A percentile compares a stretch with the other conserved stretches of the same genome.
These are phyloP conservation scores for Orthosia incerta DNA, from an alignment of 2,888 invertebrate species.

Conservation along the genomic window DNA sequence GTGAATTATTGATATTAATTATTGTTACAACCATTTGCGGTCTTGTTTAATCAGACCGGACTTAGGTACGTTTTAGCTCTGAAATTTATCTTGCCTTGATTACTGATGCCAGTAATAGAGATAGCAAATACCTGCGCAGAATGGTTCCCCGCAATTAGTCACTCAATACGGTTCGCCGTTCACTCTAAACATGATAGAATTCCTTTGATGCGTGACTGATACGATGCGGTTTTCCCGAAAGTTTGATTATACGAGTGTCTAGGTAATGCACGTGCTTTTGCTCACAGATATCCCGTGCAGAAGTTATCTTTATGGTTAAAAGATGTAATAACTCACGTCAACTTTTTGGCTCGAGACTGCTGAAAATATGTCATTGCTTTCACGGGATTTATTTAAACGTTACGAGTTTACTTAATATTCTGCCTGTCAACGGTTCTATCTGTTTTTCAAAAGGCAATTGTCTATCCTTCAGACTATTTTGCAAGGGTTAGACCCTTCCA, in stretches of 20 bases:
- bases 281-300: slow-evolving; percentile 26
- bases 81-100: slow-evolving; percentile 16
- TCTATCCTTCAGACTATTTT: not conserved
- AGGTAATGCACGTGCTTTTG: slow-evolving; percentile 50
- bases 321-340: slow-evolving; percentile 62
- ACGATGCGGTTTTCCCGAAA: slow-evolving; percentile 21
- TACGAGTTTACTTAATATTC: slow-evolving; percentile 19
- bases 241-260: slow-evolving; percentile 37
- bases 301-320: slow-evolving; percentile 62
- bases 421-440: slow-evolving; percentile 8
- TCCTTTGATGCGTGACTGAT: slow-evolving; percentile 2
- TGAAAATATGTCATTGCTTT: slow-evolving; percentile 59
- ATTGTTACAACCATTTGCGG: slow-evolving; percentile 53
- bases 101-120: slow-evolving; percentile 7
- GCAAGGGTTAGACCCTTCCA: not conserved
- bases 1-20: slow-evolving; percentile 62
- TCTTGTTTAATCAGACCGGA: slow-evolving; percentile 19
- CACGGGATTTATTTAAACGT: slow-evolving; percentile 39
- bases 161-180: slow-evolving; percentile 15
- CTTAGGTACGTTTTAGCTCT: slow-evolving; percentile 4
- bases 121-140: not conserved
- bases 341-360: slow-evolving; percentile 49
- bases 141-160: not conserved
- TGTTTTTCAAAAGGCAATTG: slow-evolving; percentile 1
- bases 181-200: slow-evolving; percentile 21